Evolutionary conservation across 2,113 vertebrate genomes (phyloP).

Genomic region (Malurus cyaneus): DNA sequence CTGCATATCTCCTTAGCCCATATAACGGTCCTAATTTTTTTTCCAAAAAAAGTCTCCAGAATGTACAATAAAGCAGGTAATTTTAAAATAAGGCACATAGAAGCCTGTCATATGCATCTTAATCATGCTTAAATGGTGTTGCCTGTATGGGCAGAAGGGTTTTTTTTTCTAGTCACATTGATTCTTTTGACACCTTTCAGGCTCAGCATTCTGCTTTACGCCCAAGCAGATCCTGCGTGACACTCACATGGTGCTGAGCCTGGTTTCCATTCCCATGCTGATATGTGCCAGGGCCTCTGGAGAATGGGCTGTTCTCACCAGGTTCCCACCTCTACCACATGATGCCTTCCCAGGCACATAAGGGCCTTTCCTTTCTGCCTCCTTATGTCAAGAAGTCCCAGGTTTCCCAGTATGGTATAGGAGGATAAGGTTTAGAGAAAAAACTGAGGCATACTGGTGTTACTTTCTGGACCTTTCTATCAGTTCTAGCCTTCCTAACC

Average conservation of each 20-base stretch:
- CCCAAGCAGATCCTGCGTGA: not conserved
- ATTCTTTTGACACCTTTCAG: not conserved
- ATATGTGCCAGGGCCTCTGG: accelerated
- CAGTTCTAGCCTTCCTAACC: not conserved
- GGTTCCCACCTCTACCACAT: not conserved
- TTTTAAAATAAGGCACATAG: not conserved
- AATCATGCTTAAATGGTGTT: not conserved
- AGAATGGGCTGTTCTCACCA: not conserved
- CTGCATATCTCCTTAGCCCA: not conserved
- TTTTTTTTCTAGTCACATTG: not conserved
- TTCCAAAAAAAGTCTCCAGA: not conserved
- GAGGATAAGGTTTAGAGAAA: not conserved
- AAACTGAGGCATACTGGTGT: not conserved
- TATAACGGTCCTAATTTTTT: not conserved
- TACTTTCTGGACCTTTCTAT: not conserved
- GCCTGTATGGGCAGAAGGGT: not conserved
- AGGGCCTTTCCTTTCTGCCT: not conserved
- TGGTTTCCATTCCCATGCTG: not conserved
- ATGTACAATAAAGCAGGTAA: not conserved
- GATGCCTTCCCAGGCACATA: not conserved
- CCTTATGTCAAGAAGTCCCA: not conserved
- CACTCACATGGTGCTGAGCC: not conserved
- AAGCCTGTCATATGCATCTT: not conserved
- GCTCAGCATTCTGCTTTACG: not conserved
- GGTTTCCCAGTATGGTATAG: not conserved